Evolutionary conservation across 2,888 invertebrate species (phyloP).

Genomic region (Athetis lepigone): DNA sequence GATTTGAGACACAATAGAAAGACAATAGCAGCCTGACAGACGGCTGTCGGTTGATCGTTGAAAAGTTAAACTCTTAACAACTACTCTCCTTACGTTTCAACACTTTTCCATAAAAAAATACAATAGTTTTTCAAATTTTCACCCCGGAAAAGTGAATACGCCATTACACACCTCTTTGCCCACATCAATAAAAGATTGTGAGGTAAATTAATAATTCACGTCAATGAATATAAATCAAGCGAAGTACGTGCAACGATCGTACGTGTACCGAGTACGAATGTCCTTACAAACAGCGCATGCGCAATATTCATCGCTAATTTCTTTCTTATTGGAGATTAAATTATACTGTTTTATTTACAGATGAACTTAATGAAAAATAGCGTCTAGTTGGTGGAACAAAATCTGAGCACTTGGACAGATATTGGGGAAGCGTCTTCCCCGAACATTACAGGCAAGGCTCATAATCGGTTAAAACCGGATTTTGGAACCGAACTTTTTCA

Average conservation of each 20-base stretch:
- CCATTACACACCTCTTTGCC: conserved; percentile 21
- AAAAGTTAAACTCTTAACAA: no score
- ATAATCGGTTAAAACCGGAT: no score
- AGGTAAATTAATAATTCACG: conserved; percentile 64
- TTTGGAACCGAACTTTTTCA: no score
- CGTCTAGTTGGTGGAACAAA: background rate
- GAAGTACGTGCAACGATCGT: conserved; percentile 59
- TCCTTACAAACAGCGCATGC: background rate
- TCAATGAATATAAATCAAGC: conserved; percentile 64
- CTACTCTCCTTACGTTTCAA: no score
- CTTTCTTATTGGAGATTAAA: background rate
- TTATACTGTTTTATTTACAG: conserved; percentile 4
- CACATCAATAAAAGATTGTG: conserved; percentile 62
- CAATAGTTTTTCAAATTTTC: conserved; percentile 17
- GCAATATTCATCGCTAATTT: conserved; percentile 12
- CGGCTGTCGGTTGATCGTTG: no score
- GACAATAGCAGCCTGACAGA: no score
- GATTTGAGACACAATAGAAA: no score
- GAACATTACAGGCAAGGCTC: no score
- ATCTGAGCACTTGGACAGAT: no score
- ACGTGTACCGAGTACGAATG: conserved; percentile 45
- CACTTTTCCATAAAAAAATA: no score
- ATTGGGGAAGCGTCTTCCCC: no score
- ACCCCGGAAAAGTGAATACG: conserved; percentile 51
- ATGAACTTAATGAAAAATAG: background rate